phyloP scores from a whole-genome alignment of 2,797 vertebrate genomes.

The Parotocinclus haroldoi region DNA sequence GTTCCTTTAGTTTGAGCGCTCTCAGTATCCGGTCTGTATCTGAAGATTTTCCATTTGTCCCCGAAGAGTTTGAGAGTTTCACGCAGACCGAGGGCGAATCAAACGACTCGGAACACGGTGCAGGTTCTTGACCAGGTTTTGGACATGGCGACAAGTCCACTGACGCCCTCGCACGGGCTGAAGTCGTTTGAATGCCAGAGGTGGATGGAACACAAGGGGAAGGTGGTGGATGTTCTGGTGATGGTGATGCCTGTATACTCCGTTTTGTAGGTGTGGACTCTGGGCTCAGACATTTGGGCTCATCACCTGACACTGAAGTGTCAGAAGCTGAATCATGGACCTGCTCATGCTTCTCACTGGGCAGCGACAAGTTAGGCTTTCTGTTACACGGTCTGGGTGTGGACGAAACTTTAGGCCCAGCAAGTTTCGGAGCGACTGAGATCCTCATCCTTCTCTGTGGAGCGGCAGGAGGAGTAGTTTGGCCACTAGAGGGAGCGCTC shows the following conservation, averaged over 20 bases:
- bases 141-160: conserved; percentile 19
- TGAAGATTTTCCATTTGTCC: conserved; percentile 2
- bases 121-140: conserved; percentile 22
- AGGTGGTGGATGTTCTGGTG: conserved; percentile 1
- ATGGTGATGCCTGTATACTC: conserved; percentile 2
- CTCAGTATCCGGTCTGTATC: conserved; percentile 75
- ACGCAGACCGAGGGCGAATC: not conserved
- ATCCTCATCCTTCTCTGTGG: conserved; percentile 84
- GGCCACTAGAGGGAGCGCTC: conserved; percentile 54
- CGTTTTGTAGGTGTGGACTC: conserved; percentile 3
- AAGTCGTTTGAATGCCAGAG: conserved; percentile 6
- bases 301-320: not conserved
- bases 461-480: conserved; percentile 56
- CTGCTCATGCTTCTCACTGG: conserved; percentile 42
- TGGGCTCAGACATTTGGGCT: not conserved
- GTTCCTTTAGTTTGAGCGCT: conserved; percentile 74
- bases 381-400: conserved; percentile 51
- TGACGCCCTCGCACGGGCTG: not conserved
- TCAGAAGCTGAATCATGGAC: conserved; percentile 42
- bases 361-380: conserved; percentile 55
- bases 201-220: conserved; percentile 29
- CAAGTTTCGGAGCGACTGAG: conserved; percentile 69
- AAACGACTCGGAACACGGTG: not conserved
- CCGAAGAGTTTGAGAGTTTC: conserved; percentile 22
- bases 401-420: conserved; percentile 74